Base-by-base conservation (phyloP, 2,113 vertebrate genomes). In the Perca flavescens region DNA sequence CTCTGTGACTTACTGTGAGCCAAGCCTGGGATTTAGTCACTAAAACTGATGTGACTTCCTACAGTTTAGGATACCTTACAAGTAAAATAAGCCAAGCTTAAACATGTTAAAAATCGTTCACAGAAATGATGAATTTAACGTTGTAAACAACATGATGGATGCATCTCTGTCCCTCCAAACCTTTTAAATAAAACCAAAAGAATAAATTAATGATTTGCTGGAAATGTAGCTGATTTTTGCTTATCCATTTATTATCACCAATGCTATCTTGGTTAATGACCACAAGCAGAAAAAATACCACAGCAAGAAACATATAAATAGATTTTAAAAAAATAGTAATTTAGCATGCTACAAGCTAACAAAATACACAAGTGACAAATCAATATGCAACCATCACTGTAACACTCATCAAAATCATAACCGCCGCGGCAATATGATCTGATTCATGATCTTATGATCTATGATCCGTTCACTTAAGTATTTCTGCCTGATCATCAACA, bases 401-500 rank as follows among this genome's bases (percentile, higher is more conserved):
- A 25, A 22, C 61, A 43, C 61, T 46, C 46, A 78, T 86, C 69
- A 73, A 22, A 54, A 40, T 49, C 58, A 31, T 1, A 34, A 43
- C 13, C 43, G 0, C 3, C 6, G 13, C 6, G 11, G 1, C 19
- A n/a, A 10, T 6, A 25, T 36, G 31, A 54, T 69, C 56, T n/a
- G 54, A 75, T 34, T 58, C 15, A 49, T 40, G 40, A 40, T 40
- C 9, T 43, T 4, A 69, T 40, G 63, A 67, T 36, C 61, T 6
- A 4, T 60, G 54, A 61, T 46, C 13, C 2, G 58, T 5, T 73
- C 57, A 13, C 56, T 76, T 36, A 46, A 76, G 82, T 58, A n/a
- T 82, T 65, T 74, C 65, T 28, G 54, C 61, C 56, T 10, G 22
- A 65, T 82, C 66, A 50, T 64, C 74, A 82, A 53, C 84, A 85